Evolutionary conservation across 2,888 invertebrate genomes (phyloP).

Genomic region (Polyploca ridens): DNA sequence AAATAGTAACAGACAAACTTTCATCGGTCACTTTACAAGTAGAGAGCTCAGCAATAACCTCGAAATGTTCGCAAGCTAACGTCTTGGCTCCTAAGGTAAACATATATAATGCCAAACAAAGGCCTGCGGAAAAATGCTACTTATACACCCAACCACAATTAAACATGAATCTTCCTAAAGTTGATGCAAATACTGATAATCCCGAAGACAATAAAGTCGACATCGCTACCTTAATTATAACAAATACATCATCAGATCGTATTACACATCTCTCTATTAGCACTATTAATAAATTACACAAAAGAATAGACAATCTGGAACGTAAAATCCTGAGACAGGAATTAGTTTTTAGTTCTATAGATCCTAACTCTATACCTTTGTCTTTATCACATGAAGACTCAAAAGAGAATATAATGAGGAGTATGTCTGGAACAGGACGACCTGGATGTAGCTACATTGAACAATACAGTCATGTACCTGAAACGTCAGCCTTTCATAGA

Average conservation of each 20-base stretch:
- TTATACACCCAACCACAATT: slow-evolving; percentile 57
- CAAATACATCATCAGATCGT: slow-evolving; percentile 58
- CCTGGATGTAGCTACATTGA: slow-evolving; percentile 76
- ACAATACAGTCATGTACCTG: slow-evolving; percentile 76
- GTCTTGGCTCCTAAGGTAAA: slow-evolving; percentile 35
- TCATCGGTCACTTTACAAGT: slow-evolving; percentile 49
- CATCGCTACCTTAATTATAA: slow-evolving; percentile 59
- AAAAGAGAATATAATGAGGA: slow-evolving; percentile 50
- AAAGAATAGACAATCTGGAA: slow-evolving; percentile 67
- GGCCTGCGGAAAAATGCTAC: slow-evolving; percentile 65
- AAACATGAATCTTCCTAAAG: slow-evolving; percentile 62
- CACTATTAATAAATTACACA: slow-evolving; percentile 54
- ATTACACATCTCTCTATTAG: slow-evolving; percentile 39
- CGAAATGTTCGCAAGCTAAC: slow-evolving; percentile 48
- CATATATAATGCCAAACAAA: slow-evolving; percentile 48
- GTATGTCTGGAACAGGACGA: slow-evolving; percentile 46
- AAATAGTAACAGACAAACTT: slow-evolving; percentile 41
- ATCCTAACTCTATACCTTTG: slow-evolving; percentile 53
- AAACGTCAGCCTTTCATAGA: slow-evolving; percentile 76
- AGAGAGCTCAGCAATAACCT: slow-evolving; percentile 43
- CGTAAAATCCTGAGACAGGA: slow-evolving; percentile 69
- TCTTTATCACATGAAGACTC: slow-evolving; percentile 71
- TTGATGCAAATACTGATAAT: slow-evolving; percentile 49
- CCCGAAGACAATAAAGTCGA: slow-evolving; percentile 54
- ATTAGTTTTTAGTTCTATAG: slow-evolving; percentile 68